phyloP scores from a whole-genome alignment of 2,797 vertebrate species.

The Poecilia velifera region DNA sequence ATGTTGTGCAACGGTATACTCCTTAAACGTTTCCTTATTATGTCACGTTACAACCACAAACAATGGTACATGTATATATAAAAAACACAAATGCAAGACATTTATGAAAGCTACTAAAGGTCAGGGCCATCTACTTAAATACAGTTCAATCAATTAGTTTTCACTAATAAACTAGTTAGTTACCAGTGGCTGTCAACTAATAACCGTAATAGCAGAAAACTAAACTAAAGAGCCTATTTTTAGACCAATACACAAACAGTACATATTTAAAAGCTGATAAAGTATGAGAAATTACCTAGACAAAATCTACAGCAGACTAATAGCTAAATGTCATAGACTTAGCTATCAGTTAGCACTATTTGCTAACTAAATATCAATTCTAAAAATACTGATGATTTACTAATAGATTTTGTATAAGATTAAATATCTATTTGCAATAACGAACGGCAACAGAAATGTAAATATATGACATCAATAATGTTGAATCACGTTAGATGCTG shows the following conservation, averaged over 20 bases:
- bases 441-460: neutral
- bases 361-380: neutral
- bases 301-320: neutral
- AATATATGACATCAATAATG: neutral
- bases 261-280: neutral
- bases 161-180: too few relatives aligned
- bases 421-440: neutral
- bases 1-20: neutral
- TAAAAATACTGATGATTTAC: neutral
- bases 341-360: neutral
- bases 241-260: neutral
- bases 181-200: neutral
- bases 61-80: neutral
- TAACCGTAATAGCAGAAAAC: neutral
- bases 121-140: neutral
- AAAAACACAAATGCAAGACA: neutral
- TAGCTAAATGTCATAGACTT: neutral
- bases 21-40: neutral
- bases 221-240: neutral
- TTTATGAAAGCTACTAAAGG: neutral
- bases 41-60: neutral
- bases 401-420: neutral
- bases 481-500: neutral
- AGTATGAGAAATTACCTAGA: neutral
- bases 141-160: neutral